Evolutionary conservation across 2,113 vertebrate genomes (phyloP).

Genomic region (Oncorhynchus gorbuscha): DNA sequence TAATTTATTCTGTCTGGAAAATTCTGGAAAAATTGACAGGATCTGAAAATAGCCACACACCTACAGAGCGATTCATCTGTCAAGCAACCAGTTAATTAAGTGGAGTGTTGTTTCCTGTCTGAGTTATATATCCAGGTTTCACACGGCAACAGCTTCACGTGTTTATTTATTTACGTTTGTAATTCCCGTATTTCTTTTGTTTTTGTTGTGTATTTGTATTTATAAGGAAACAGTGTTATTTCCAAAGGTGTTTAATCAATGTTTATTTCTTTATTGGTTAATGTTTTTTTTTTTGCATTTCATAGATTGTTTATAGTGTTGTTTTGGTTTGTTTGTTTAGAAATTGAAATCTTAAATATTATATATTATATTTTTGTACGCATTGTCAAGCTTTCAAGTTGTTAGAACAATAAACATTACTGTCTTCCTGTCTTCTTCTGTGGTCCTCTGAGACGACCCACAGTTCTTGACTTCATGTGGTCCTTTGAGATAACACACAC

Average conservation of each 20-base stretch:
- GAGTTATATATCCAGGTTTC: conserved; percentile 10
- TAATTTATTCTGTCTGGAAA: conserved; percentile 10
- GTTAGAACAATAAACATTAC: no score
- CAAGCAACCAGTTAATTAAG: conserved; percentile 54
- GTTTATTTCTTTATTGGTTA: neutral
- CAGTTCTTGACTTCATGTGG: no score
- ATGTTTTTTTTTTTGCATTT: no score
- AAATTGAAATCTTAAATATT: no score
- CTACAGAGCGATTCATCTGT: conserved; percentile 46
- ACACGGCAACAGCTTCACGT: neutral
- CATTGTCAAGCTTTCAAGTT: no score
- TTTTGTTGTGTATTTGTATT: no score
- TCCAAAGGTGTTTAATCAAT: neutral
- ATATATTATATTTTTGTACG: no score
- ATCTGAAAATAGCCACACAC: conserved; percentile 43
- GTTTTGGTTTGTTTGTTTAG: no score
- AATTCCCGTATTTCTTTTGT: neutral
- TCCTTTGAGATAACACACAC: no score
- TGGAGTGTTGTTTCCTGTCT: conserved; percentile 15
- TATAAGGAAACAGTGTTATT: neutral
- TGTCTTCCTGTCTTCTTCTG: no score
- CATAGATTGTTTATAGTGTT: no score
- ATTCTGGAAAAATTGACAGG: conserved; percentile 31
- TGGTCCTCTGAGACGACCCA: no score
- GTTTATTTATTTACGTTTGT: conserved; percentile 11